A percentile compares a stretch with the other conserved stretches of the same genome.
Evolutionary conservation across 2,797 vertebrate genomes (phyloP).

Genomic region (Lepus oiostolus): DNA sequence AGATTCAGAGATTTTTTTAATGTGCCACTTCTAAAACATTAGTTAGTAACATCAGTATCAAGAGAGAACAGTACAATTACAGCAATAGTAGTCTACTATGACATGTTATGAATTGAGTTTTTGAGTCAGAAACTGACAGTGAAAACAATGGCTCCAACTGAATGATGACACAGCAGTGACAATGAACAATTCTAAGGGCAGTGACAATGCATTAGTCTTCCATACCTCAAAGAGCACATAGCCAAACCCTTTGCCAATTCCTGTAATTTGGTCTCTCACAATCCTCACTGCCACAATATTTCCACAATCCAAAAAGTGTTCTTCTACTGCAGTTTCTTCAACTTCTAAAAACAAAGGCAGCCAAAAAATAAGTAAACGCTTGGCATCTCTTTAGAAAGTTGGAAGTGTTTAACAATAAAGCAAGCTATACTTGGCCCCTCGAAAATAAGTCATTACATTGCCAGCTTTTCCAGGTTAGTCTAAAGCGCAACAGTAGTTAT

Average conservation of each 20-base stretch:
- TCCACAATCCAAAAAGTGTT: conserved; percentile 94
- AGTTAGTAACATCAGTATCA: background rate
- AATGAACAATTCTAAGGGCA: background rate
- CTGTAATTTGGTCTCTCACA: conserved; percentile 92
- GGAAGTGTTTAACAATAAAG: background rate
- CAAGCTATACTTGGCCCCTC: background rate
- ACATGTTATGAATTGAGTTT: background rate
- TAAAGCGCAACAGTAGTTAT: background rate
- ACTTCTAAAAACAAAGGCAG: conserved; percentile 89
- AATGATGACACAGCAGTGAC: background rate
- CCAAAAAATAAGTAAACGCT: background rate
- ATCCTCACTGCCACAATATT: conserved; percentile 91
- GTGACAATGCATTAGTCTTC: background rate
- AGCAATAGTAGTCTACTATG: background rate
- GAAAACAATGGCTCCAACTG: background rate
- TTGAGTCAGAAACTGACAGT: background rate
- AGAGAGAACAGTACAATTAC: background rate
- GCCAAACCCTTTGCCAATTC: conserved; percentile 96
- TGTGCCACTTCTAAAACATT: background rate
- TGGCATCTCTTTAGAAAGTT: background rate
- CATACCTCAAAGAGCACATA: conserved; percentile 96
- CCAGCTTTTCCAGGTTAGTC: background rate
- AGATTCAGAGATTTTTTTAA: background rate
- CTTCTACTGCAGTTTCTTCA: conserved; percentile 88
- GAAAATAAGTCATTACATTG: background rate